phyloP scores from a whole-genome alignment of 2,888 invertebrate species.

The Xestia ashworthii region DNA sequence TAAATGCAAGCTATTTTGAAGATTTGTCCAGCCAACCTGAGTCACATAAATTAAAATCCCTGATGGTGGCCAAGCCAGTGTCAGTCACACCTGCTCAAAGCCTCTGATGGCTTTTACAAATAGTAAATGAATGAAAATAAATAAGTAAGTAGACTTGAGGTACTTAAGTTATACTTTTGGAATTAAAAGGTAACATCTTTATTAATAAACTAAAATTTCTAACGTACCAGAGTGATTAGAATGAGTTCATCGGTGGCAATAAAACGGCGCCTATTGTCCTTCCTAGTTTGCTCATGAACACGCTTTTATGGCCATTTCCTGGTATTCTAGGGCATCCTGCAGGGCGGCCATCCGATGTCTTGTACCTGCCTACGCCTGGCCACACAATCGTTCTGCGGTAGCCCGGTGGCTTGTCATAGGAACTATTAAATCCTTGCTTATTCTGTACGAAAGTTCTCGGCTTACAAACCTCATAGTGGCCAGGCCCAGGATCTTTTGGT shows the following conservation, averaged over 20 bases:
- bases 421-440: conserved; percentile 81
- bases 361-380: conserved; percentile 86
- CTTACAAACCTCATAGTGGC: conserved; percentile 78
- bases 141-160: not conserved
- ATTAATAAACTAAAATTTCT: not conserved
- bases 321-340: conserved; percentile 50
- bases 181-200: conserved; percentile 4
- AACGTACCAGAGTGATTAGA: conserved; percentile 69
- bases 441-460: conserved; percentile 74
- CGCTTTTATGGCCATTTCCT: conserved; percentile 82
- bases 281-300: conserved; percentile 79
- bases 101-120: not conserved
- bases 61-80: too few species aligned
- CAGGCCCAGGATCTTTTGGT: conserved; percentile 89
- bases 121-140: not conserved
- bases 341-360: conserved; percentile 65
- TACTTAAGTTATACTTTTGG: not conserved
- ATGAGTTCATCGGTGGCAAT: conserved; percentile 81
- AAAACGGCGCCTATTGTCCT: conserved; percentile 82
- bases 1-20: too few species aligned
- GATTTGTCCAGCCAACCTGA: too few species aligned
- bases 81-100: too few species aligned
- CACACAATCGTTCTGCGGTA: conserved; percentile 81
- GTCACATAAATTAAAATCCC: too few species aligned
- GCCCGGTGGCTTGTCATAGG: conserved; percentile 81